Percentiles rank a stretch among this genome's conserved stretches.
phyloP scores from a whole-genome alignment of 2,888 invertebrate species.

The Xylophagus ater region DNA sequence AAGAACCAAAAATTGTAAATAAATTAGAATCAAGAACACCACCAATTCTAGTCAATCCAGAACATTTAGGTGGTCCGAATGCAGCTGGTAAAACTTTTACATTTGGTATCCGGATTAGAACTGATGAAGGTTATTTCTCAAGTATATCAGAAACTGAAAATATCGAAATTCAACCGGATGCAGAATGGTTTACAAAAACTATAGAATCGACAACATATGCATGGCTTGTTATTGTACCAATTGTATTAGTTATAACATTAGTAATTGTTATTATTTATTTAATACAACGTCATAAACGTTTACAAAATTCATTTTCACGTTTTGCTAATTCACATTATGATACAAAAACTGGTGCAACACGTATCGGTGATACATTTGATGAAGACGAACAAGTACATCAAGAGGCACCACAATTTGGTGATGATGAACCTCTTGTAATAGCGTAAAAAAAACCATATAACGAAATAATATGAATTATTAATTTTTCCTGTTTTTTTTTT shows the following conservation, averaged over 20 bases:
- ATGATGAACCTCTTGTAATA: constrained; percentile 87
- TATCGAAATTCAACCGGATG: constrained; percentile 20
- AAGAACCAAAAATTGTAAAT: constrained; percentile 32
- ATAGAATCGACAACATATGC: constrained; percentile 20
- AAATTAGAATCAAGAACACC: constrained; percentile 41
- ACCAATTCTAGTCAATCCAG: constrained; percentile 31
- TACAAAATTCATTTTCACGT: constrained; percentile 66
- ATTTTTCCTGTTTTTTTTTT: too few species aligned
- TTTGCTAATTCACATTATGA: constrained; percentile 80
- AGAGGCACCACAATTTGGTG: constrained; percentile 77
- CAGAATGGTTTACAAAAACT: constrained; percentile 19
- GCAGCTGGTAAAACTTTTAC: constrained; percentile 45
- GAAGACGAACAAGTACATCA: constrained; percentile 76
- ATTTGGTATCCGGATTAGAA: constrained; percentile 52
- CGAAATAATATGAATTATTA: too few species aligned
- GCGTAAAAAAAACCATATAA: constrained; percentile 56
- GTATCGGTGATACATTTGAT: constrained; percentile 65
- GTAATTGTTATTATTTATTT: constrained; percentile 50
- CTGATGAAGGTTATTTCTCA: constrained; percentile 34
- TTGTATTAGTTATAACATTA: constrained; percentile 43
- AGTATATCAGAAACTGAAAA: constrained; percentile 23
- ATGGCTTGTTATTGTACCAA: constrained; percentile 45
- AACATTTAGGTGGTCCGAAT: constrained; percentile 40
- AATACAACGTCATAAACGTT: constrained; percentile 56
- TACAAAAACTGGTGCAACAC: constrained; percentile 75